Conservation (phyloP, 2,797 vertebrate species). For the Melanotaenia maccullochi region DNA sequence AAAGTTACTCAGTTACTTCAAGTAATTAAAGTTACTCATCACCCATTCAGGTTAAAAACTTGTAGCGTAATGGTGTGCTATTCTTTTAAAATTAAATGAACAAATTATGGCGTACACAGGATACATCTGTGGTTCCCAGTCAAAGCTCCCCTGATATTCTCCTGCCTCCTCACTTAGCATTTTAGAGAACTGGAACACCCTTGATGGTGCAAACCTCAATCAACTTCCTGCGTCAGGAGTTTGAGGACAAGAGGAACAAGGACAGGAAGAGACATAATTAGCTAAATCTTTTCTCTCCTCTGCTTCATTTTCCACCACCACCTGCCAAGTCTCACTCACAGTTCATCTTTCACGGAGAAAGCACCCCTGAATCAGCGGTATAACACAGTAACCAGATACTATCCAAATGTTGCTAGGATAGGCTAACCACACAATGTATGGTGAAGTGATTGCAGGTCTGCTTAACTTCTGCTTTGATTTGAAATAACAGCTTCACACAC, state of each 20-base stretch:
- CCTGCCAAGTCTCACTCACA: constrained; percentile 19
- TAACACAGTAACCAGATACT: constrained; percentile 35
- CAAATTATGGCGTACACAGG: not conserved
- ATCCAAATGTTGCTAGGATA: constrained; percentile 1
- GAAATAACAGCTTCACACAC: constrained; percentile 29
- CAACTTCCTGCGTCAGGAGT: not conserved
- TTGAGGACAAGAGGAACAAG: constrained; percentile 14
- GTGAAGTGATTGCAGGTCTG: constrained; percentile 23
- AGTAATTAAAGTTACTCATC: too few species aligned
- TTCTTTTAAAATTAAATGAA: too few species aligned
- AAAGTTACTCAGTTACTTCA: too few species aligned
- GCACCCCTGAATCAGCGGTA: constrained; percentile 3
- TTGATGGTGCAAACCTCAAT: constrained; percentile 7
- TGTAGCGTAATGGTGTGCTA: too few species aligned
- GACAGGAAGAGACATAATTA: constrained; percentile 30
- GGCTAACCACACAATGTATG: constrained; percentile 30
- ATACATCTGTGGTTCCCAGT: constrained; percentile 30
- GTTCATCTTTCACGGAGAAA: constrained; percentile 16
- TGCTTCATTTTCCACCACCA: constrained; percentile 30
- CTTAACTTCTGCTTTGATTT: constrained; percentile 44
- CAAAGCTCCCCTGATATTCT: constrained; percentile 7
- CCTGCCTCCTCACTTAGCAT: not conserved
- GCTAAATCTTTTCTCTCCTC: constrained; percentile 7
- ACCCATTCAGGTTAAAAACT: too few species aligned
- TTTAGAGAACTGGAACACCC: constrained; percentile 6